Percentiles rank a stretch among this genome's conserved stretches.
Conservation (phyloP, 2,888 invertebrate species). For the Gisinianus flammeolus region DNA sequence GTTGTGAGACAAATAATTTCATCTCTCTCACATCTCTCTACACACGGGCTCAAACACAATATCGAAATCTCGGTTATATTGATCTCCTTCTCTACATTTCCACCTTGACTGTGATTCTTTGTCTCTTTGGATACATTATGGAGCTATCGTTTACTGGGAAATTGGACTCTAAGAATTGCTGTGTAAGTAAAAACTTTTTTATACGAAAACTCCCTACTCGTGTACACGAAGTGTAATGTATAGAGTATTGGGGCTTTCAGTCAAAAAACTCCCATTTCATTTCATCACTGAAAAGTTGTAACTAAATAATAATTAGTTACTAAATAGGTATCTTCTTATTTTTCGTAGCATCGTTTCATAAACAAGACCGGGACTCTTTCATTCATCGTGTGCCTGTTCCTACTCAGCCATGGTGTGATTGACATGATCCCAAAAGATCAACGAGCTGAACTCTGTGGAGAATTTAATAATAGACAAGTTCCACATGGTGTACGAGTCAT, state of each 20-base stretch:
- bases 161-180: background rate
- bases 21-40: background rate
- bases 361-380: background rate
- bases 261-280: background rate
- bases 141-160: background rate
- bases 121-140: background rate
- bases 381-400: constrained; percentile 18
- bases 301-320: background rate
- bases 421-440: constrained; percentile 8
- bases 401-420: constrained; percentile 7
- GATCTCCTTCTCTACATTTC: constrained; percentile 9
- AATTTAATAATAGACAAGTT: background rate
- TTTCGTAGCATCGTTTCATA: constrained; percentile 8
- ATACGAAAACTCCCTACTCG: no score
- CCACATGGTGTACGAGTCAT: background rate
- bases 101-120: background rate
- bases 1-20: background rate
- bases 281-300: no score
- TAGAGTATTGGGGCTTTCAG: no score
- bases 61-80: background rate
- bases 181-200: background rate
- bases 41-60: background rate
- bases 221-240: no score
- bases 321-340: background rate
- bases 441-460: background rate